A percentile compares a stretch with the other conserved stretches of the same genome.
Evolutionary conservation across 2,888 invertebrate genomes (phyloP).

Genomic region (Dromius quadrimaculatus): DNA sequence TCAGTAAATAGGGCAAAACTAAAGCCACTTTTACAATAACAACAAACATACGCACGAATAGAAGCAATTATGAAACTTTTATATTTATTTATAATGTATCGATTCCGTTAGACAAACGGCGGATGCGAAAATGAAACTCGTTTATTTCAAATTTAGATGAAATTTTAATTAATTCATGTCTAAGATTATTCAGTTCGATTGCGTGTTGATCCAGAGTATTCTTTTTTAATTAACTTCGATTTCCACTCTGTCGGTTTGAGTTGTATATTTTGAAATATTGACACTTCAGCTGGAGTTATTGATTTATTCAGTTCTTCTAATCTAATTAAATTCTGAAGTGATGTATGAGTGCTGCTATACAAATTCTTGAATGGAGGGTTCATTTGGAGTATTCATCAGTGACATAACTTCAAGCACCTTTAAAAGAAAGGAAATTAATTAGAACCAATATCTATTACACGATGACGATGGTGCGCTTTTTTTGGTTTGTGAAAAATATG

Average conservation of each 20-base stretch:
- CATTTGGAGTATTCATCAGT: too few species aligned
- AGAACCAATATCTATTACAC: too few species aligned
- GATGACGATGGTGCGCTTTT: too few species aligned
- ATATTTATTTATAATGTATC: constrained; percentile 4
- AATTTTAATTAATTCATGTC: constrained; percentile 43
- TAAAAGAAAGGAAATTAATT: too few species aligned
- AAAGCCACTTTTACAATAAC: constrained; percentile 32
- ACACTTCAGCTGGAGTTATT: constrained; percentile 9
- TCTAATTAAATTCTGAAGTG: too few species aligned
- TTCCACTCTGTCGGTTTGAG: neutral
- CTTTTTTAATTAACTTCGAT: constrained; percentile 31
- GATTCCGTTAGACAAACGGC: constrained; percentile 17
- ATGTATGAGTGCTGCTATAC: too few species aligned
- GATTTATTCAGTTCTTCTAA: constrained; percentile 1
- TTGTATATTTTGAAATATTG: constrained; percentile 13
- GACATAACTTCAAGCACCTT: too few species aligned
- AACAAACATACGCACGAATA: constrained; percentile 8
- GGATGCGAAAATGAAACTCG: constrained; percentile 24
- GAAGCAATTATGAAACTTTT: neutral
- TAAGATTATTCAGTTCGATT: neutral
- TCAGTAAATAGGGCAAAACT: constrained; percentile 30
- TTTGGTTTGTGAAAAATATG: too few species aligned
- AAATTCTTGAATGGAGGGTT: too few species aligned
- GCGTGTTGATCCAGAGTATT: neutral
- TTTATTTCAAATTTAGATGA: constrained; percentile 46